Conservation (phyloP, 2,888 invertebrate genomes). For the Nezara viridula region DNA sequence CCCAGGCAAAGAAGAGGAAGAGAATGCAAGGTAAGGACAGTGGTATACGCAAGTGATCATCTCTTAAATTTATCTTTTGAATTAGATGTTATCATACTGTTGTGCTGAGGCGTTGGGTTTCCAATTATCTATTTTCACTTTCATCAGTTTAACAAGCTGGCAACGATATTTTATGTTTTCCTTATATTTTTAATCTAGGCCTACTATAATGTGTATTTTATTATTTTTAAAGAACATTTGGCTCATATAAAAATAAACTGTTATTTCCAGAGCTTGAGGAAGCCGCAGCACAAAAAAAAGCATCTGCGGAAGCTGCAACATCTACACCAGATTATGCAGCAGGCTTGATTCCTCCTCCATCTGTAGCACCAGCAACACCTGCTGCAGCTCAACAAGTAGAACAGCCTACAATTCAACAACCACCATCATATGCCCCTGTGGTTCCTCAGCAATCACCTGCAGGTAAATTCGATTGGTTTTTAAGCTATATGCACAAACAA, state of each 20-base stretch:
- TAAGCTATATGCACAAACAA: neutral
- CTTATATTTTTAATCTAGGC: no score
- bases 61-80: neutral
- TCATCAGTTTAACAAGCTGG: no score
- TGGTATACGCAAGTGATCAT: neutral
- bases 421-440: constrained; percentile 61
- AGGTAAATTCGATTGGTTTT: constrained; percentile 62
- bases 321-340: constrained; percentile 84
- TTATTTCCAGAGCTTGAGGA: constrained; percentile 74
- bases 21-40: constrained; percentile 78
- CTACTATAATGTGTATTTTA: no score
- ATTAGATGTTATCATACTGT: neutral
- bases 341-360: constrained; percentile 76
- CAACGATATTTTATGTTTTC: no score
- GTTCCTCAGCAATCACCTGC: constrained; percentile 2
- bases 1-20: constrained; percentile 89
- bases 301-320: constrained; percentile 69
- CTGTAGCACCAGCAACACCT: constrained; percentile 60
- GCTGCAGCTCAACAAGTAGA: constrained; percentile 55
- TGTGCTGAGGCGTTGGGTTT: neutral
- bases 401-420: constrained; percentile 36
- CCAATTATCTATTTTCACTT: no score
- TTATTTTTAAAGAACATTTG: no score
- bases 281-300: constrained; percentile 70
- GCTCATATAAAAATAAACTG: constrained; percentile 56